These are phyloP conservation scores for Phyllotreta cruciferae DNA, from an alignment of 2,888 invertebrate genomes.

Conservation along the genomic window DNA sequence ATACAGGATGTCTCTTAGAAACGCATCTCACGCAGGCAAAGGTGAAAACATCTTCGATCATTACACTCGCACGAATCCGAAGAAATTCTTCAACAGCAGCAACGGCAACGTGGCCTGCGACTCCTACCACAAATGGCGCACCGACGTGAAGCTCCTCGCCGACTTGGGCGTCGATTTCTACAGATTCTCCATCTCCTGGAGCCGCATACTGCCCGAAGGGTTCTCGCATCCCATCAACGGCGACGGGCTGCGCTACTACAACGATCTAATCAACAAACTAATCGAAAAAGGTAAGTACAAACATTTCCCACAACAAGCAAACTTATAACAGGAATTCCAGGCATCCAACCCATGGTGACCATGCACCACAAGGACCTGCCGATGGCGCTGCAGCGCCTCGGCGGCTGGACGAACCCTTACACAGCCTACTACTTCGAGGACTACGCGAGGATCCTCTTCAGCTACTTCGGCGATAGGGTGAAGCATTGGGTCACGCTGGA, in stretches of 20 bases:
- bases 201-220: slow-evolving; percentile 76
- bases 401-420: slow-evolving; percentile 71
- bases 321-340: no score
- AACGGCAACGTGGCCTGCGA: slow-evolving; percentile 74
- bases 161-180: slow-evolving; percentile 72
- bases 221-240: slow-evolving; percentile 70
- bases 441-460: slow-evolving; percentile 65
- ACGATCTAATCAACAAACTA: slow-evolving; percentile 75
- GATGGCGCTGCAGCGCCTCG: slow-evolving; percentile 60
- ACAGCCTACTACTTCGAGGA: slow-evolving; percentile 68
- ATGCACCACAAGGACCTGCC: slow-evolving; percentile 64
- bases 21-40: slow-evolving; percentile 62
- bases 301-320: no score
- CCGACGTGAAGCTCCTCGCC: slow-evolving; percentile 69
- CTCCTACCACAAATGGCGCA: slow-evolving; percentile 71
- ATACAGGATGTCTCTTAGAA: background rate
- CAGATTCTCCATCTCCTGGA: slow-evolving; percentile 79
- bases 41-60: slow-evolving; percentile 70
- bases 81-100: slow-evolving; percentile 64
- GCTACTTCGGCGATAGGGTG: slow-evolving; percentile 65
- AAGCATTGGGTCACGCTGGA: slow-evolving; percentile 75
- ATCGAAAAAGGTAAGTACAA: slow-evolving; percentile 55
- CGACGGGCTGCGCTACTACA: slow-evolving; percentile 78
- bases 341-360: slow-evolving; percentile 68
- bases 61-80: slow-evolving; percentile 60